Evolutionary conservation across 2,113 vertebrate genomes (phyloP), one percentile per base, ranked within the genome.

Genomic region (Carollia perspicillata): DNA sequence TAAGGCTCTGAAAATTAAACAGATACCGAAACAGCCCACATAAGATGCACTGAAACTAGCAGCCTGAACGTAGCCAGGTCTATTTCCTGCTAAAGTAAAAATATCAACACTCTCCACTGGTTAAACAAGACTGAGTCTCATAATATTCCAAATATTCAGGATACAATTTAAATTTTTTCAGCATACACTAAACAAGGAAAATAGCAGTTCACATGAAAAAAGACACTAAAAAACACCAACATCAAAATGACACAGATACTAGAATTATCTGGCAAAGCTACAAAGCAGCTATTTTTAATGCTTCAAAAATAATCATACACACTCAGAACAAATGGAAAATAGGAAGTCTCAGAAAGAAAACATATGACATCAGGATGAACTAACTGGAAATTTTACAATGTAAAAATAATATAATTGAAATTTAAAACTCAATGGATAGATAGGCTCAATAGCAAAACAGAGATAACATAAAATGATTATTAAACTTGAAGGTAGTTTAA

Each of bases 381-480:
- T 14, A 92, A 77, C 65, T 66, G 40, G 22, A 79, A 92, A 72
- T 42, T 30, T 69, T 60, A 78, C 9, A 78, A 75, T 51, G 63
- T 86, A 71, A 93, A 93, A 78, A 87, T 47, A 90, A 75, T 75
- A 33, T 51, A 95, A 90, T 42, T 74, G 3, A 63, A 86, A 77
- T 77, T 51, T n/a, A 90, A 90, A 71, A 60, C 60, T 80, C 71
- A 85, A 6, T 80, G 16, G 60, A 58, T 51, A 68, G 20, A 58
- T 51, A 68, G 20, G 28, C 40, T 94, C 49, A 89, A 55, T 35
- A 66, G 13, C 40, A 89, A 22, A 72, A 84, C 71, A 40, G 23
- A 94, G 53, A 71, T 63, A 22, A 63, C 63, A 90, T 1, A 78
- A 94, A 89, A 84, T 14, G 5, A 6, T 16, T 49, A 44, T 78